Evolutionary conservation across 2,888 invertebrate species (phyloP), one percentile per base, ranked within the genome.

Genomic region (Achlya flavicornis): DNA sequence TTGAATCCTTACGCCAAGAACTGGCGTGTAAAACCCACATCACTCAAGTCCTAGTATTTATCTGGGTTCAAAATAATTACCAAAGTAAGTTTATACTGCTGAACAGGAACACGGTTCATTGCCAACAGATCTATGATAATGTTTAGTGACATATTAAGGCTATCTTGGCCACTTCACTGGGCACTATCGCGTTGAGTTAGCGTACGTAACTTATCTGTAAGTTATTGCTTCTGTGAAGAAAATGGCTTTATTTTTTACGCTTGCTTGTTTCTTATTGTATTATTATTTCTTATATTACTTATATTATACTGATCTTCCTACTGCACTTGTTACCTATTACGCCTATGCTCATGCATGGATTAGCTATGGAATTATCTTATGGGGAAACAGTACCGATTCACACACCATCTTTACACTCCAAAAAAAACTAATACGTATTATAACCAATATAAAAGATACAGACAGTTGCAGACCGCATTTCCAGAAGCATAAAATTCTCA

Each of bases 151-250:
- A 53, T 53, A 53, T 53, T 53, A 53, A 19, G 53, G 53, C 19
- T 53, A 53, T 53, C 53, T 53, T 53, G 19, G 53, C 53, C 53
- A 53, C 53, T 53, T 53, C 53, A 10, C 53, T 53, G 53, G n/a
- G 53, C 53, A 53, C 53, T 53, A 53, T 53, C 53, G 53, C 14
- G 16, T 53, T 3, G 53, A 53, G 53, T 53, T 53, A 53, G 19
- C n/a, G 53, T 53, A 19, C n/a, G 53, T 53, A 19, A 53, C 16
- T 53, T 53, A 53, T 53, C 16, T 53, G 53, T 19, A 53, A 19
- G 8, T 53, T 53, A 53, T 53, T 53, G 53, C 53, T 53, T 4
- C 16, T 7, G 16, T 48, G 16, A 16, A 48, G 48, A 48, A 16
- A 48, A 48, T 16, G 8, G 46, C 46, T 48, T 19, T 53, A 53